Base-by-base conservation (phyloP, 1,140 invertebrate species). In the Drosophila novamexicana region DNA sequence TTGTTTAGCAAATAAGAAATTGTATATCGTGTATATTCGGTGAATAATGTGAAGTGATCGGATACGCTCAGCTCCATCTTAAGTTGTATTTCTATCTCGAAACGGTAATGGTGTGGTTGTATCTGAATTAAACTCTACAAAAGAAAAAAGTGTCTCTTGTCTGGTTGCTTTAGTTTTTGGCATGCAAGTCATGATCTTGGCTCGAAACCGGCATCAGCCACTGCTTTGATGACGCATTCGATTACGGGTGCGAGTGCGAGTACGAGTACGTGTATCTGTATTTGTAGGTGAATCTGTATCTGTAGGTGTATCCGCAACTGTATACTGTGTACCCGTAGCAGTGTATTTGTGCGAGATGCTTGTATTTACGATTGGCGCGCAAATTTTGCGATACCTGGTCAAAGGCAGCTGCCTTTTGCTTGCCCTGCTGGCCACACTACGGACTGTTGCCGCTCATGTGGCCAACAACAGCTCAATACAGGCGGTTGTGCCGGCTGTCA, bases 171-270 rank as follows among this genome's bases (percentile, higher is more conserved):
- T 61, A 45, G 34, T 66, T 70, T 75, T 74, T 66, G 75, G 61
- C 65, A 1, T 86, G 75, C 71, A 66, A 70, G 79, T 83, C 76
- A 86, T 89, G 83, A 88, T 89, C 84, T 80, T 79, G 73, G 65
- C 79, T 89, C 66, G 47, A 73, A 86, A 77, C 82, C 82, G 82
- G 82, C 78, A 75, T 67, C 61, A 75, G 73, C 36, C 54, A 64
- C 54, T 66, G 75, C 56, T 80, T 88, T 89, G 79, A 89, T 88
- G 83, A 88, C 83, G 79, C 84, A 88, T 88, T 77, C 58, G 71
- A 74, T 68, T 66, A 83, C 80, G 49, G 8, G 10, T 53, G 14
- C 47, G 16, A 44, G 40, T 44, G 14, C 7, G 45, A 59, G 36
- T 59, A n/a, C 44, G 50, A 54, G 18, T 56, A 70, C 58, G 22